Evolutionary conservation across 1,140 invertebrate species (phyloP), one percentile per base, ranked within the genome.

Genomic region (Drosophila lowei): DNA sequence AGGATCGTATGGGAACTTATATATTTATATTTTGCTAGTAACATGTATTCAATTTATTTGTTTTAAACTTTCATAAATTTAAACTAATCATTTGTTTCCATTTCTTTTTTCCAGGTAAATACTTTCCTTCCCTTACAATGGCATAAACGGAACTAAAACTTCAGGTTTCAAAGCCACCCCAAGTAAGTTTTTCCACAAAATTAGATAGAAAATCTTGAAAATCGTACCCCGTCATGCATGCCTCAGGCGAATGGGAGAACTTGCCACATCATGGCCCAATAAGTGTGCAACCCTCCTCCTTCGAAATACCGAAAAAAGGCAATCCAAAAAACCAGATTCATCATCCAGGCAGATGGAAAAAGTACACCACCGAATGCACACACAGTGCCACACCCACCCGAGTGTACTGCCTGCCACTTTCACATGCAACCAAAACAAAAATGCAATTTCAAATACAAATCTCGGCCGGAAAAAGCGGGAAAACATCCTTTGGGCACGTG

Each of bases 361-460:
- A 58, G 73, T 62, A 18, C 60, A 80, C 78, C 64, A 79, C 79
- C 71, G 28, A 75, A 73, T 65, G 65, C 58, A 61, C 70, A 76
- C 34, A 38, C 64, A 41, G 21, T 60, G 47, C 62, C 52, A 54
- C 73, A 42, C 16, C 23, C 60, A 53, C 46, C 58, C 28, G 53
- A 38, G 25, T 11, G 34, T 54, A 60, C 66, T 53, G 48, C 34
- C 59, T 50, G 53, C 64, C 53, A 72, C 73, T 78, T 58, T 76
- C 48, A 59, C 63, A 48, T 84, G 80, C 72, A 86, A 66, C 64
- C 62, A 55, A 77, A 83, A 86, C 73, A 77, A 63, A 63, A 86
- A 74, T 86, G 81, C 81, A 86, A 86, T 88, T 81, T 34, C 57
- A 74, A 46, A 56, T 52, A 56, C 68, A 86, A 85, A 85, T 85